Base-by-base conservation (phyloP, 2,797 vertebrate species). In the Myiothlypis chrysogaster region DNA sequence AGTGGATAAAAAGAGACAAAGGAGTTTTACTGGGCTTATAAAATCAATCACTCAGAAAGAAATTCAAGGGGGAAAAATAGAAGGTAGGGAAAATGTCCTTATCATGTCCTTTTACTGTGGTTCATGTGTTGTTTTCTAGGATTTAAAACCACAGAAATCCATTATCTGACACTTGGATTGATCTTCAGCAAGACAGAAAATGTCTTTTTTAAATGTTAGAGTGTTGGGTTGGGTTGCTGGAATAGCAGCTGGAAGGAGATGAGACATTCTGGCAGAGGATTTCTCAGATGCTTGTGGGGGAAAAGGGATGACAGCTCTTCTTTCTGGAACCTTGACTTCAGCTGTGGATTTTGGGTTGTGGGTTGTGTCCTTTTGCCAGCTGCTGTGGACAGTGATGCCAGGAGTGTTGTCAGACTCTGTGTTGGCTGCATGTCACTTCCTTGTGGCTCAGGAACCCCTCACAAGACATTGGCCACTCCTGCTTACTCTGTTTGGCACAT, bases 351-450 rank as follows among this genome's bases (percentile, higher is more conserved):
- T 39, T 39, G 78, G 77, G 28, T 2, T 43, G 12, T 89, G 47
- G 23, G 12, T 72, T 90, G 73, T 3, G 4, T 49, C 8, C 64
- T 83, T 82, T 56, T 73, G 56, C 56, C 37, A 63, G 44, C 30
- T 80, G 76, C 76, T 11, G 3, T 76, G 35, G 59, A 14, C 64
- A 22, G 57, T 27, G 47, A 22, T 63, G 61, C 28, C 28, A 15
- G 49, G n/a, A 76, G 66, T 19, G 50, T 35, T 68, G 37, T 28
- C 6, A 60, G 59, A 28, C 69, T 80, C 32, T 32, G 12, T 5
- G 34, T 25, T 15, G 69, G 37, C 39, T 72, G 49, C 10, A 0
- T 17, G 3, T 49, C 0, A 0, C 44, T 77, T 49, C 2, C 0
- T 0, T 4, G 18, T 60, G 61, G 8, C 32, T 86, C 52, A 46